Evolutionary conservation across 2,113 vertebrate genomes (phyloP).

Genomic region (Ardeotis arabs): DNA sequence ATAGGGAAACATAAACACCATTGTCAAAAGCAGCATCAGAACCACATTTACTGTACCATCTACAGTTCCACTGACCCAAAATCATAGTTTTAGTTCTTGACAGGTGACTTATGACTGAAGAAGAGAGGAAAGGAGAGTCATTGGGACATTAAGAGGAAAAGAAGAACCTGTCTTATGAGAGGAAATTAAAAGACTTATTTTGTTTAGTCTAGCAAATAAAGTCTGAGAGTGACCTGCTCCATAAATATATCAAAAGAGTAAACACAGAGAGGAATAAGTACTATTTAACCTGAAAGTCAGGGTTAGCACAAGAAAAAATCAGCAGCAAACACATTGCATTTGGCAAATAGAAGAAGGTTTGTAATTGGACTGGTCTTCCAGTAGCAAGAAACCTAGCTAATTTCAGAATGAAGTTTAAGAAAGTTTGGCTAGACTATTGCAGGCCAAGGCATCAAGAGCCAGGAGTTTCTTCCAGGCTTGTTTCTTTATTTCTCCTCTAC

Average conservation of each 20-base stretch:
- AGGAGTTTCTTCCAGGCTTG: background rate
- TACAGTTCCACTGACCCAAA: background rate
- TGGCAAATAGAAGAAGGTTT: background rate
- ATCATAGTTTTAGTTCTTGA: background rate
- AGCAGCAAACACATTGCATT: background rate
- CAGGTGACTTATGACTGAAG: background rate
- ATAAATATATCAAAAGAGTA: slow-evolving; percentile 1
- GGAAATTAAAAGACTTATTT: background rate
- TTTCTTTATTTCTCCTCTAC: background rate
- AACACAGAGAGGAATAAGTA: background rate
- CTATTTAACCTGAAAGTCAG: background rate
- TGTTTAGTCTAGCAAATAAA: slow-evolving; percentile 36
- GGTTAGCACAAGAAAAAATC: slow-evolving; percentile 9
- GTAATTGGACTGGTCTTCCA: background rate
- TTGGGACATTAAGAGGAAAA: background rate
- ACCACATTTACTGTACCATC: background rate
- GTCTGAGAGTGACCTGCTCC: background rate
- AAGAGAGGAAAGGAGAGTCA: background rate
- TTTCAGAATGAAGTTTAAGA: background rate
- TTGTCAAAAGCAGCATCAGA: background rate
- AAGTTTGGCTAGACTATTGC: background rate
- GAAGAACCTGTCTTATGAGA: background rate
- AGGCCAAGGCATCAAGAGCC: background rate
- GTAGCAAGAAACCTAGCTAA: background rate
- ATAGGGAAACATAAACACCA: background rate